phyloP scores from a whole-genome alignment of 2,888 invertebrate genomes.

The Erannis defoliaria region DNA sequence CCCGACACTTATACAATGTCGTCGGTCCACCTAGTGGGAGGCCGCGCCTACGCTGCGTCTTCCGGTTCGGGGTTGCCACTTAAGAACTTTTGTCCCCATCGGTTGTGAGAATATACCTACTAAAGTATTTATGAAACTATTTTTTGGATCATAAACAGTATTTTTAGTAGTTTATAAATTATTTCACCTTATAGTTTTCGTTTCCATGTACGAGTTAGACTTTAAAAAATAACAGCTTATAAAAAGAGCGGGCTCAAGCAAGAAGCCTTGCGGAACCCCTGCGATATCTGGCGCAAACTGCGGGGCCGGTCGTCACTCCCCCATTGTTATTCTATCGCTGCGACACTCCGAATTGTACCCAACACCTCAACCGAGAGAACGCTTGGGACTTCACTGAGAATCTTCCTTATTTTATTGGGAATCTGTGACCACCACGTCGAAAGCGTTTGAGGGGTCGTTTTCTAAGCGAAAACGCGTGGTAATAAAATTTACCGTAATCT shows the following conservation, averaged over 20 bases:
- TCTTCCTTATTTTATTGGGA: constrained; percentile 70
- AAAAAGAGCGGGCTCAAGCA: constrained; percentile 42
- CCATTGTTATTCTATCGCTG: constrained; percentile 64
- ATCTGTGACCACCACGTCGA: constrained; percentile 70
- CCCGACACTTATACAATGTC: too few species aligned
- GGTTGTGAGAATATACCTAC: too few species aligned
- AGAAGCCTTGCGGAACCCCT: constrained; percentile 49
- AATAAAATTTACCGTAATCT: constrained; percentile 57
- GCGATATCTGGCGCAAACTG: constrained; percentile 54
- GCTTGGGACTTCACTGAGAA: constrained; percentile 66
- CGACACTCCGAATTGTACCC: constrained; percentile 57
- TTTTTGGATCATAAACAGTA: neutral
- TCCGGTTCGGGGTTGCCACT: too few species aligned
- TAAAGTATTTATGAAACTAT: too few species aligned
- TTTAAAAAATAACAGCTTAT: neutral
- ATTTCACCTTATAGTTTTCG: too few species aligned
- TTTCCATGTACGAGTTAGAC: neutral
- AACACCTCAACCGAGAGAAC: constrained; percentile 64
- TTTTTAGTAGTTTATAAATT: too few species aligned
- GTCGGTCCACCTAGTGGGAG: too few species aligned
- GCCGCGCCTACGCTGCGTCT: too few species aligned
- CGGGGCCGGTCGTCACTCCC: constrained; percentile 49
- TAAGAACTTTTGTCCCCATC: too few species aligned
- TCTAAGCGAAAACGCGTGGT: constrained; percentile 44
- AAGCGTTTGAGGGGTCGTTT: constrained; percentile 51